Base-by-base conservation (phyloP, 2,113 vertebrate genomes). In the Elanus axillaris region DNA sequence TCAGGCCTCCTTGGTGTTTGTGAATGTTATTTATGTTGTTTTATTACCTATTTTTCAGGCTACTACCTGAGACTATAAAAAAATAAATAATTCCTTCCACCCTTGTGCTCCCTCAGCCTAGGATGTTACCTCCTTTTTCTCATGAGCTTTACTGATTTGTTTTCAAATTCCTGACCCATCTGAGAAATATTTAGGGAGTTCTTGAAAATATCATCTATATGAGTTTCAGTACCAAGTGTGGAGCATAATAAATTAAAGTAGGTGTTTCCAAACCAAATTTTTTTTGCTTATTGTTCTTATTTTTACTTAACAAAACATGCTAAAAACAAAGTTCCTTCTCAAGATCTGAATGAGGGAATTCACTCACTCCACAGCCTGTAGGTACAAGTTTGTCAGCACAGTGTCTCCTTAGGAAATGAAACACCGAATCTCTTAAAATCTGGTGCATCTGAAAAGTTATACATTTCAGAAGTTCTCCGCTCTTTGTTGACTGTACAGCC, bases 161-260 rank as follows among this genome's bases (percentile, higher is more conserved):
- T 93, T 93, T 86, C 63, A 90, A 94, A 94, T 90, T 92, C 94
- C 63, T 93, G 36, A 73, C 79, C 63, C 73, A 76, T 40, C 36
- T 62, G 79, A 73, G 90, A 93, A 93, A 66, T 69, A 92, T 68
- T 85, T 94, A 90, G 78, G 92, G 74, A 96, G 88, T 90, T 94
- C 81, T 85, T 92, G 74, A 86, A 95, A 96, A 69, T 13, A 80
- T 79, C 42, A 83, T 58, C 48, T 58, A 20, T 73, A 66, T 42
- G 53, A 64, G 56, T 66, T 86, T 92, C 55, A 52, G 50, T 73
- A 75, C 81, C 75, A 97, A 88, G 38, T 43, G 16, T 45, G 83
- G 34, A 81, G 55, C 90, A 89, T 18, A 91, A 88, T 77, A 95
- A 90, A 93, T 95, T 62, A 86, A 80, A 84, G 11, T 31, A 48